Conservation (phyloP, 2,888 invertebrate species). For the Branchipolynoe longqiensis region DNA sequence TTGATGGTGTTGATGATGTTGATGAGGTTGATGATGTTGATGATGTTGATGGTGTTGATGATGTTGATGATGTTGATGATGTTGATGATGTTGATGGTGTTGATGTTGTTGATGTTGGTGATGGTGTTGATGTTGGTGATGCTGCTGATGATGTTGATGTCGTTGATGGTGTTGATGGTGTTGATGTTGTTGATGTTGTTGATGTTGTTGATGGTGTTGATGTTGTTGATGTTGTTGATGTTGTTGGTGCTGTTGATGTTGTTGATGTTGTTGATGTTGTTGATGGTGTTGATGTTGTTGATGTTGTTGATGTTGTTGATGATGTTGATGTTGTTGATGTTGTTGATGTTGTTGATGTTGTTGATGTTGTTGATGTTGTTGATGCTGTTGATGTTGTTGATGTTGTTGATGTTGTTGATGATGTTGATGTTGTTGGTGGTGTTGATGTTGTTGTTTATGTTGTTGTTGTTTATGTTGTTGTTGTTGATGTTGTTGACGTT, state of each 20-base stretch:
- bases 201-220: neutral
- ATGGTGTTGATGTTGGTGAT: neutral
- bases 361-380: neutral
- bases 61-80: neutral
- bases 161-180: neutral
- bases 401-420: neutral
- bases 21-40: neutral
- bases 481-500: neutral
- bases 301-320: no score
- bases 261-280: no score
- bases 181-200: neutral
- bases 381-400: neutral
- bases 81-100: neutral
- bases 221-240: neutral
- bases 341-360: no score
- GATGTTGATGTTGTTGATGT: no score
- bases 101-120: neutral
- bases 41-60: neutral
- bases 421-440: neutral
- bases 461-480: neutral
- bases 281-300: no score
- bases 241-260: neutral
- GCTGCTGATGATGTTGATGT: neutral
- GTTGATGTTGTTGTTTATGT: neutral
- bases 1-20: neutral